Conservation (phyloP, 2,888 invertebrate species). For the Thalpophila matura region DNA sequence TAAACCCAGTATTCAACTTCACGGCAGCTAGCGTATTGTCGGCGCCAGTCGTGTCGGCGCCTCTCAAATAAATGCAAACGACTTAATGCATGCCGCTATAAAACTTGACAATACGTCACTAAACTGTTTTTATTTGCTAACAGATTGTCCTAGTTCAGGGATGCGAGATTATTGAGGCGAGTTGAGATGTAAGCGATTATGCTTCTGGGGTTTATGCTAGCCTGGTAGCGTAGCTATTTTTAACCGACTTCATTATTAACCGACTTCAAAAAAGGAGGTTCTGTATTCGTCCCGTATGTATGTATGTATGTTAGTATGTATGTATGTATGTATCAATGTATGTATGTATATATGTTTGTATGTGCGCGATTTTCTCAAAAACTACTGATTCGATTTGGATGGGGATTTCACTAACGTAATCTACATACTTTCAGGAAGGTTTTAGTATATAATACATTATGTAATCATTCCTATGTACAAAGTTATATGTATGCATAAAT, state of each 20-base stretch:
- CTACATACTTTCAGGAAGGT: too few relatives aligned
- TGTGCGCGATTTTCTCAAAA: too few relatives aligned
- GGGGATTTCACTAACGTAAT: too few relatives aligned
- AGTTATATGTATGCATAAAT: too few relatives aligned
- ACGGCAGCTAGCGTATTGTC: conserved; percentile 33
- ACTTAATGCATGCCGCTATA: conserved; percentile 56
- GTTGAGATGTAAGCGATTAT: neutral
- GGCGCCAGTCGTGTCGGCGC: conserved; percentile 64
- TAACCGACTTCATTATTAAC: neutral
- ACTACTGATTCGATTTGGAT: too few relatives aligned
- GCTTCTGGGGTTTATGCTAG: neutral
- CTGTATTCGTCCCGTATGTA: too few relatives aligned
- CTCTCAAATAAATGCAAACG: conserved; percentile 63
- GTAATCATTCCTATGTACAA: too few relatives aligned
- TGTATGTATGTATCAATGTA: too few relatives aligned
- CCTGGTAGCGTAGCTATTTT: neutral
- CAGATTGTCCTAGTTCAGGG: conserved; percentile 39
- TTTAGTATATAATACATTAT: too few relatives aligned
- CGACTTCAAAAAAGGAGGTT: too few relatives aligned
- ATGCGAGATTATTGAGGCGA: neutral
- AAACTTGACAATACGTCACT: conserved; percentile 59
- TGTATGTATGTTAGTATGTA: too few relatives aligned
- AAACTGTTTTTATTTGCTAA: conserved; percentile 55
- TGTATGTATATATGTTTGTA: too few relatives aligned
- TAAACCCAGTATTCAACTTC: conserved; percentile 47